Evolutionary conservation across 1,140 invertebrate genomes (phyloP), one percentile per base, ranked within the genome.

Genomic region (Octopus sinensis): DNA sequence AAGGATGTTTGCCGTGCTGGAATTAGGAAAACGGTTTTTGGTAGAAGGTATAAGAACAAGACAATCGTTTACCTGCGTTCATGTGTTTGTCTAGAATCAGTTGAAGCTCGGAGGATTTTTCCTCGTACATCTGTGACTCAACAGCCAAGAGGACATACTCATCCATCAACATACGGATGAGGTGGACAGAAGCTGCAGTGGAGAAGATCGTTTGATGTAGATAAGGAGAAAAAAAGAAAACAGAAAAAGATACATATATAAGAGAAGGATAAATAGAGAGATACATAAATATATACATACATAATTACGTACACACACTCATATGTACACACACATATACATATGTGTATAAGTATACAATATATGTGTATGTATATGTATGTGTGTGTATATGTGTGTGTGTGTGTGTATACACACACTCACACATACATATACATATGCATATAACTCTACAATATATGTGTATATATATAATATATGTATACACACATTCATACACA

Each of bases 101-200:
- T 78, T 89, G 88, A 12, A 90, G 84, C 80, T 90, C 89, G 43
- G 86, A 78, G 51, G 89, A 88, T 73, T 88, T 88, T 78, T 90
- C 88, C 17, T 85, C 82, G 80, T 90, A 86, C 13, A 90, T 82
- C 81, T 90, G 89, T 43, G 87, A 86, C 82, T 90, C 89, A 9
- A 90, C 87, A 0, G 89, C 89, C 81, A 90, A 81, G 12, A 90
- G 82, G 9, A 90, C 88, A 78, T 90, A 90, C 81, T 90, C 89
- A 79, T 90, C 89, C 52, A 90, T 79, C 52, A 90, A 82, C 87
- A 90, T 88, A 9, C 88, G 85, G 51, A 90, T 89, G 73, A 90
- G 81, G 81, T 90, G 89, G 73, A 90, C 88, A 0, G 89, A 90
- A 17, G 85, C 89, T 90, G 82, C 3, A 80, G 82, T 17, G 5